phyloP scores from a whole-genome alignment of 2,888 invertebrate species.

The Anorthoa munda region DNA sequence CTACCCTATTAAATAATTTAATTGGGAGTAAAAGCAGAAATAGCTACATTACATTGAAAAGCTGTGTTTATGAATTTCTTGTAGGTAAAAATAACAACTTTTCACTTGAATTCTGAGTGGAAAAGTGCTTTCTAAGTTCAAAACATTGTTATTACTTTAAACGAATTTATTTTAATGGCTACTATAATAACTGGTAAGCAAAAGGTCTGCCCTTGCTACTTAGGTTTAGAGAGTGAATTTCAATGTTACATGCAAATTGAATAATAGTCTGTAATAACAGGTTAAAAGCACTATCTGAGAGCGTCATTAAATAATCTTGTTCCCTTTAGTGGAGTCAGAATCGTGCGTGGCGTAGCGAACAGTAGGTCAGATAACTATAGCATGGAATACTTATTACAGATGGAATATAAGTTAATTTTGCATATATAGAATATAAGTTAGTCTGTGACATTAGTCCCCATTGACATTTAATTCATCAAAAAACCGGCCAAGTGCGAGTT shows the following conservation, averaged over 20 bases:
- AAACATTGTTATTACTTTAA: constrained; percentile 34
- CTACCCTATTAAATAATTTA: too few relatives aligned
- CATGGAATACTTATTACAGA: constrained; percentile 2
- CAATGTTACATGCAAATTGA: constrained; percentile 61
- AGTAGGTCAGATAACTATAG: constrained; percentile 31
- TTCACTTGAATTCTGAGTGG: neutral
- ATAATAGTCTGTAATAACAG: constrained; percentile 53
- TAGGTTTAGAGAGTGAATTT: constrained; percentile 54
- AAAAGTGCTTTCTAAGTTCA: constrained; percentile 29
- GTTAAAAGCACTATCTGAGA: constrained; percentile 44
- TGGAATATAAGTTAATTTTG: neutral
- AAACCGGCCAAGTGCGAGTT: too few relatives aligned
- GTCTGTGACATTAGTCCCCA: too few relatives aligned
- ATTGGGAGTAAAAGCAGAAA: neutral
- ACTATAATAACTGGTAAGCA: constrained; percentile 11
- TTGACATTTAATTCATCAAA: too few relatives aligned
- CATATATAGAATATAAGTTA: too few relatives aligned
- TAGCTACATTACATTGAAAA: neutral
- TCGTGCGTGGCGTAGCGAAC: constrained; percentile 39
- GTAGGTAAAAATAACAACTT: neutral
- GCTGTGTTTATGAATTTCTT: neutral
- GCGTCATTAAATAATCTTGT: constrained; percentile 60
- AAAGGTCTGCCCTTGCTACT: constrained; percentile 29
- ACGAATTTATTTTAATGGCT: constrained; percentile 39
- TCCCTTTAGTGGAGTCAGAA: constrained; percentile 32